Evolutionary conservation across 1,140 invertebrate genomes (phyloP).

Genomic region (Sipha flava): DNA sequence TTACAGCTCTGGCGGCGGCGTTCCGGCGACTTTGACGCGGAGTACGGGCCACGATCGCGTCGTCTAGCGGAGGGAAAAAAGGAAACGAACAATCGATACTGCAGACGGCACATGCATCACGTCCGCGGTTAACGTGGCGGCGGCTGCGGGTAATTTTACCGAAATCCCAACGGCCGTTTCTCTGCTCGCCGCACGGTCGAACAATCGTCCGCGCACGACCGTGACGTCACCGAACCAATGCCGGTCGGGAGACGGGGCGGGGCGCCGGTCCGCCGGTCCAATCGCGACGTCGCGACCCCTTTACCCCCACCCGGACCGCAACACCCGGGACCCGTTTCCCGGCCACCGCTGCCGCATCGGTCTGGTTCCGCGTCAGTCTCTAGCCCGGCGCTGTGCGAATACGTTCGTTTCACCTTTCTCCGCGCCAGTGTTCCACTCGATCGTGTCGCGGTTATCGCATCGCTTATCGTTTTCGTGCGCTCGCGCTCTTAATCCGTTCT

Average conservation of each 20-base stretch:
- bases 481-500: too few species aligned
- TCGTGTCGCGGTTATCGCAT: neutral
- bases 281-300: neutral
- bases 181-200: neutral
- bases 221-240: conserved; percentile 28
- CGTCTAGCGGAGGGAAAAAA: neutral
- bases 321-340: conserved; percentile 15
- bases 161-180: neutral
- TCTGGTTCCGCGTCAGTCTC: conserved; percentile 28
- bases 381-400: neutral
- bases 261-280: neutral
- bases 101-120: neutral
- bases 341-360: neutral
- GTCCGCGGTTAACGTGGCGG: neutral
- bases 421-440: neutral
- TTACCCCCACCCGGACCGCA: neutral
- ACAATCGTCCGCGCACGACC: neutral
- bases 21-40: neutral
- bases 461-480: neutral
- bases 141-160: neutral
- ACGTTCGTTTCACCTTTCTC: neutral
- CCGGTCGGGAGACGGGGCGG: neutral
- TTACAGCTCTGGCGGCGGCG: neutral
- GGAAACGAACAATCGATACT: neutral
- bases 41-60: too few species aligned